These are phyloP conservation scores for Drosophila varians DNA, from an alignment of 1,140 invertebrate species.

Conservation along the genomic window DNA sequence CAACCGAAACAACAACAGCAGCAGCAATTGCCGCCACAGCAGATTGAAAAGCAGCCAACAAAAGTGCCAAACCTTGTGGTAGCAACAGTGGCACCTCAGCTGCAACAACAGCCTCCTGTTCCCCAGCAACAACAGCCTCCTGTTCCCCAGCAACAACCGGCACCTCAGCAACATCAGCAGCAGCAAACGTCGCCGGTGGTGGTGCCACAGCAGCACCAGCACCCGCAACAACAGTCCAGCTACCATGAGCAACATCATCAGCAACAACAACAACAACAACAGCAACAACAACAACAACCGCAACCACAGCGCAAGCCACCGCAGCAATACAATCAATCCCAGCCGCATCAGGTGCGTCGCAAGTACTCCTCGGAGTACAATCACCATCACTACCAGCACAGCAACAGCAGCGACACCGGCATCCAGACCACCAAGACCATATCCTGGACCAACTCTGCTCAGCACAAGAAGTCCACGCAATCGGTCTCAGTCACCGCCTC, in stretches of 20 bases:
- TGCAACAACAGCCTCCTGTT: constrained; percentile 37
- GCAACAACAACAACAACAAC: constrained; percentile 34
- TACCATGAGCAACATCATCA: constrained; percentile 47
- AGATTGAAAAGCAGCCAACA: constrained; percentile 27
- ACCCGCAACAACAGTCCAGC: constrained; percentile 25
- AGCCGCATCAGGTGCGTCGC: constrained; percentile 68
- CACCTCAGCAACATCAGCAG: constrained; percentile 44
- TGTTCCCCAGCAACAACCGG: constrained; percentile 5
- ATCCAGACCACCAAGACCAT: constrained; percentile 77
- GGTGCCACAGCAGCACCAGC: constrained; percentile 7
- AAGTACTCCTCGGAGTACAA: constrained; percentile 73
- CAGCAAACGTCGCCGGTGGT: constrained; percentile 46
- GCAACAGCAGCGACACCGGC: constrained; percentile 61
- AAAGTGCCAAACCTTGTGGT: constrained; percentile 52
- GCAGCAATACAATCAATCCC: constrained; percentile 53
- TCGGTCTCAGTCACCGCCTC: constrained; percentile 80
- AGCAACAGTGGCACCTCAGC: constrained; percentile 59
- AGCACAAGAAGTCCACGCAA: constrained; percentile 79
- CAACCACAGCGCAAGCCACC: constrained; percentile 54
- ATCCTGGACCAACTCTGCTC: constrained; percentile 80
- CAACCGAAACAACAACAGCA: constrained; percentile 41
- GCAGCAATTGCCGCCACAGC: constrained; percentile 29
- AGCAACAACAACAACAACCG: constrained; percentile 45
- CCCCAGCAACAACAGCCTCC: constrained; percentile 22
- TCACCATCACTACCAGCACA: constrained; percentile 61